Evolutionary conservation across 1,140 invertebrate species (phyloP).

Genomic region (Pogonus chalceus): DNA sequence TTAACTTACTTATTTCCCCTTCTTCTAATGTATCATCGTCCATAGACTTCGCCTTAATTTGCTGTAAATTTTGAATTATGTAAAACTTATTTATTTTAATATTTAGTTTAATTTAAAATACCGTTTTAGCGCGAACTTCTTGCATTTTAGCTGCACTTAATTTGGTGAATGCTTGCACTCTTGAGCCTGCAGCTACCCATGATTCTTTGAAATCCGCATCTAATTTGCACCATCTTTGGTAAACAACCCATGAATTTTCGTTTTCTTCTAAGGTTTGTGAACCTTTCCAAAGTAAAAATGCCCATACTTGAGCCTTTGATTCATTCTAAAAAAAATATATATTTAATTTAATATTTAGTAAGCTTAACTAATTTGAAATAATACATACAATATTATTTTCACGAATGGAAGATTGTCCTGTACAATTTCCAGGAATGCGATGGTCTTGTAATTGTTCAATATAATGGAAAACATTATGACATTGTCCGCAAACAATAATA

Average conservation of each 20-base stretch:
- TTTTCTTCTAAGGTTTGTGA: constrained; percentile 36
- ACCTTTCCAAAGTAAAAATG: constrained; percentile 69
- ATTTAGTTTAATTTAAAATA: no score
- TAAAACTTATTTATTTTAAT: no score
- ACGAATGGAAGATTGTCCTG: neutral
- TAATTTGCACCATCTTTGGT: constrained; percentile 73
- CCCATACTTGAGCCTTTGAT: constrained; percentile 72
- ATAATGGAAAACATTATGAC: constrained; percentile 67
- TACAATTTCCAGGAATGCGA: constrained; percentile 1
- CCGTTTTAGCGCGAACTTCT: constrained; percentile 19
- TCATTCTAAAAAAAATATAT: constrained; percentile 45
- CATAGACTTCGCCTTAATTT: no score
- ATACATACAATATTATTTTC: constrained; percentile 8
- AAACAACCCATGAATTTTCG: constrained; percentile 64
- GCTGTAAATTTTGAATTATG: no score
- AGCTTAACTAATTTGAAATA: neutral
- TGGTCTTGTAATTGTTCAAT: constrained; percentile 67
- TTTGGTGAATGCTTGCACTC: constrained; percentile 57
- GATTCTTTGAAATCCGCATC: constrained; percentile 55
- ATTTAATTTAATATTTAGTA: neutral
- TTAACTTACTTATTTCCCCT: constrained; percentile 9
- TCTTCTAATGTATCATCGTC: constrained; percentile 6
- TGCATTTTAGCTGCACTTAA: constrained; percentile 41
- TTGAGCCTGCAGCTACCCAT: constrained; percentile 67
- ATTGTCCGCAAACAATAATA: constrained; percentile 69